Evolutionary conservation across 2,888 invertebrate genomes (phyloP).

Genomic region (Lasioglossum zephyrum): DNA sequence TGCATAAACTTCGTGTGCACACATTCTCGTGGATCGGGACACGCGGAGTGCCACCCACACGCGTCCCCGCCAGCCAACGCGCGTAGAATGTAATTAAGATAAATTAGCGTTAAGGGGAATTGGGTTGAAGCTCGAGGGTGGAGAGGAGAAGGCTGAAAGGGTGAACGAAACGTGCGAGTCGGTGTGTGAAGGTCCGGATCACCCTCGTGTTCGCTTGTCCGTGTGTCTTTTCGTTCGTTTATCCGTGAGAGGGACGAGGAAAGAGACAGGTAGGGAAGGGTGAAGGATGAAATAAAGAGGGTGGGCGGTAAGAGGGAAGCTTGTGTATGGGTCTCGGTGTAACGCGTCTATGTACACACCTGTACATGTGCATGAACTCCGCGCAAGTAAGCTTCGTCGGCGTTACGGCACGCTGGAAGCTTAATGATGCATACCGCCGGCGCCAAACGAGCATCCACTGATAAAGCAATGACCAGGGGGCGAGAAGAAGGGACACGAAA

Average conservation of each 20-base stretch:
- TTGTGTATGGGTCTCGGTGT: not conserved
- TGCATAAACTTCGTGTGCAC: constrained; percentile 22
- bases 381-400: constrained; percentile 74
- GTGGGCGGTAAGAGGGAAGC: constrained; percentile 51
- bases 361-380: constrained; percentile 39
- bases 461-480: constrained; percentile 74
- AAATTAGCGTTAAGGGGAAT: constrained; percentile 83
- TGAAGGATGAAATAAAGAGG: constrained; percentile 53
- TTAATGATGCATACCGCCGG: constrained; percentile 77
- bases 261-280: constrained; percentile 53
- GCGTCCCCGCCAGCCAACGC: constrained; percentile 75
- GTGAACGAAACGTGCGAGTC: constrained; percentile 57
- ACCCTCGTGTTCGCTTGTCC: constrained; percentile 17
- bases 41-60: constrained; percentile 40
- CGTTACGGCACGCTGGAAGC: constrained; percentile 74
- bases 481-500: constrained; percentile 68
- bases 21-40: constrained; percentile 26
- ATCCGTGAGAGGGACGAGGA: constrained; percentile 40
- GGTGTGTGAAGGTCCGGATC: constrained; percentile 45
- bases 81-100: constrained; percentile 84
- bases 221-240: constrained; percentile 39
- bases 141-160: constrained; percentile 68
- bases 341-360: constrained; percentile 16
- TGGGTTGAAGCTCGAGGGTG: constrained; percentile 78
- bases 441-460: constrained; percentile 76